Conservation (phyloP, 2,888 invertebrate genomes). For the Metalampra italica region DNA sequence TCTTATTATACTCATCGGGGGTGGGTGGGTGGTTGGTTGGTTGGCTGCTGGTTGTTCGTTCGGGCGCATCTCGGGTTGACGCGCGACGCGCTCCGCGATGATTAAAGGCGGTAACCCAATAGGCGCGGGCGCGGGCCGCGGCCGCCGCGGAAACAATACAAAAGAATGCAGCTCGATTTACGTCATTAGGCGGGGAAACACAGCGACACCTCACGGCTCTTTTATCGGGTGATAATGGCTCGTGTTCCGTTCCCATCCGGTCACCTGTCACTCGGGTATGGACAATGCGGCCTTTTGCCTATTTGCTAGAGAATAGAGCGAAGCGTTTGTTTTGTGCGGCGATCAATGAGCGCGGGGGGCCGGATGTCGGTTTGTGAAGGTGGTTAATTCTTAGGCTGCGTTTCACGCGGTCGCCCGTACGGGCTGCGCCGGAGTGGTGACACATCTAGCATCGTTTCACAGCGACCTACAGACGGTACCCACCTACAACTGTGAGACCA, state of each 20-base stretch:
- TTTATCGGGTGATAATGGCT: constrained; percentile 36
- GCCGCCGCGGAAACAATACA: constrained; percentile 54
- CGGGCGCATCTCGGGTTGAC: constrained; percentile 40
- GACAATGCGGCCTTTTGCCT: background rate
- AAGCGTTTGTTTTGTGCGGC: background rate
- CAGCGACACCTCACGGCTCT: constrained; percentile 36
- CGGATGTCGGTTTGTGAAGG: too few relatives aligned
- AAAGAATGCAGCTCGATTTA: constrained; percentile 64
- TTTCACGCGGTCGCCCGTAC: too few relatives aligned
- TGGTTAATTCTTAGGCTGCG: too few relatives aligned
- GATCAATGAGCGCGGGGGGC: background rate
- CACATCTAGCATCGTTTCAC: too few relatives aligned
- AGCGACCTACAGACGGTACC: too few relatives aligned
- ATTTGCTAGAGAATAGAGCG: background rate
- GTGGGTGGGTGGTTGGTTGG: too few relatives aligned
- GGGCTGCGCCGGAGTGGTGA: too few relatives aligned
- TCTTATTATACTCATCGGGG: too few relatives aligned
- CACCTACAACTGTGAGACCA: too few relatives aligned
- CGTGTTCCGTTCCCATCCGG: constrained; percentile 53
- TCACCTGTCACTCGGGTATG: background rate
- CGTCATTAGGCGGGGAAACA: constrained; percentile 49
- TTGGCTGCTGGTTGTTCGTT: too few relatives aligned
- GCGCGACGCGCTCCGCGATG: constrained; percentile 43
- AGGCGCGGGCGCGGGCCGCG: constrained; percentile 56
- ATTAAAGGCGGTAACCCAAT: constrained; percentile 72